phyloP scores from a whole-genome alignment of 2,888 invertebrate genomes.

The Synanthedon myopaeformis region DNA sequence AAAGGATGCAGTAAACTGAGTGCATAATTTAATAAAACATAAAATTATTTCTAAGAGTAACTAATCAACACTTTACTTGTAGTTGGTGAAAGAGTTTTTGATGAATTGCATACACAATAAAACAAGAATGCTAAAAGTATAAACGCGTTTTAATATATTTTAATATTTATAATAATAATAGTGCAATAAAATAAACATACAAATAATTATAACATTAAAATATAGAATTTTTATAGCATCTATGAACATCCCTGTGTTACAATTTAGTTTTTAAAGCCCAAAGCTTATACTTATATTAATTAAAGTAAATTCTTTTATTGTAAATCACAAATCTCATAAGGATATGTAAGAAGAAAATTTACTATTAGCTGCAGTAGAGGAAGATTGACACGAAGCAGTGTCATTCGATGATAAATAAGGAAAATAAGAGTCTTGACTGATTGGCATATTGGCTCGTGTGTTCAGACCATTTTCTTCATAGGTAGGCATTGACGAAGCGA shows the following conservation, averaged over 20 bases:
- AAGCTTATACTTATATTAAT: not conserved
- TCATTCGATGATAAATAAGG: slow-evolving; percentile 42
- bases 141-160: too few species aligned
- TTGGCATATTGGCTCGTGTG: slow-evolving; percentile 19
- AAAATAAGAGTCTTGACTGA: slow-evolving; percentile 48
- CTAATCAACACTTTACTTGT: too few species aligned
- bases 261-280: not conserved
- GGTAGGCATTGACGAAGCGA: slow-evolving; percentile 32
- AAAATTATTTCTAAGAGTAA: too few species aligned
- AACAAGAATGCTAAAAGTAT: too few species aligned
- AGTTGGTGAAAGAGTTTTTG: too few species aligned
- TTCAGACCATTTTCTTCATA: slow-evolving; percentile 40
- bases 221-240: too few species aligned
- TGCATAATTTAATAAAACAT: too few species aligned
- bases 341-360: slow-evolving; percentile 55
- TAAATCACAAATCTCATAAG: slow-evolving; percentile 22
- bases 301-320: not conserved
- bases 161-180: too few species aligned
- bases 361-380: slow-evolving; percentile 23
- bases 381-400: slow-evolving; percentile 24
- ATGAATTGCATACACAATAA: too few species aligned
- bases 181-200: too few species aligned
- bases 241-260: not conserved
- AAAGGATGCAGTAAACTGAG: too few species aligned
- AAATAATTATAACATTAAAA: too few species aligned